Conservation (phyloP, 2,113 vertebrate species). For the Campylorhamphus procurvoides region DNA sequence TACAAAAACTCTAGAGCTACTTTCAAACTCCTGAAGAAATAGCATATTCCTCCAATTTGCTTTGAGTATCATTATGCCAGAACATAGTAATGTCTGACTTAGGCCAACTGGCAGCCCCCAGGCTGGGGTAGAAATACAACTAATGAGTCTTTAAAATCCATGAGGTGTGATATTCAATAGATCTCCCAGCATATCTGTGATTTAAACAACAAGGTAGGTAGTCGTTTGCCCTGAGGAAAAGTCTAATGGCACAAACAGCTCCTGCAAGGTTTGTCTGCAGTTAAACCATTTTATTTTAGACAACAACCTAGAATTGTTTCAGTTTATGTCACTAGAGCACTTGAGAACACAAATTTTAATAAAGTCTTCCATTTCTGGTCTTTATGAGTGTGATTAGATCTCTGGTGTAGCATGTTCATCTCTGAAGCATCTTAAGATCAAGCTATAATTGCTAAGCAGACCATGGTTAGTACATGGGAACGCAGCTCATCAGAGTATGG, state of each 20-base stretch:
- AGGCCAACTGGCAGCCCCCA: background rate
- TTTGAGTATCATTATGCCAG: background rate
- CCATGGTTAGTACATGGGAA: accelerated
- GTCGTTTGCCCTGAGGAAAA: background rate
- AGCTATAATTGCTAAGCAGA: background rate
- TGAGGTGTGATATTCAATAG: background rate
- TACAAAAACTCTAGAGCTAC: conserved; percentile 12
- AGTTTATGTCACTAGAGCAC: background rate
- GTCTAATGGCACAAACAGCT: background rate
- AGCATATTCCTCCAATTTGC: background rate
- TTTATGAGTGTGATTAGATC: background rate
- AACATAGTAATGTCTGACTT: background rate
- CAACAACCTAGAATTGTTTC: background rate
- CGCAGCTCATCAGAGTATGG: background rate
- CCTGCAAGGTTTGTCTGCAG: background rate
- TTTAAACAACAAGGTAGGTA: background rate
- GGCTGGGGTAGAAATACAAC: background rate
- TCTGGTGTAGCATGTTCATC: background rate
- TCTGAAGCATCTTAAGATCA: background rate
- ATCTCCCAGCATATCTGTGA: background rate
- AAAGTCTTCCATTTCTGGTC: background rate
- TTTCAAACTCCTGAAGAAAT: background rate
- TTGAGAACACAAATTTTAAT: background rate
- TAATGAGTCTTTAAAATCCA: background rate
- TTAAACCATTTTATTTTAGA: background rate